A percentile compares a stretch with the other conserved stretches of the same genome.
phyloP scores from a whole-genome alignment of 2,888 invertebrate species.

The Bhutanitis thaidina region DNA sequence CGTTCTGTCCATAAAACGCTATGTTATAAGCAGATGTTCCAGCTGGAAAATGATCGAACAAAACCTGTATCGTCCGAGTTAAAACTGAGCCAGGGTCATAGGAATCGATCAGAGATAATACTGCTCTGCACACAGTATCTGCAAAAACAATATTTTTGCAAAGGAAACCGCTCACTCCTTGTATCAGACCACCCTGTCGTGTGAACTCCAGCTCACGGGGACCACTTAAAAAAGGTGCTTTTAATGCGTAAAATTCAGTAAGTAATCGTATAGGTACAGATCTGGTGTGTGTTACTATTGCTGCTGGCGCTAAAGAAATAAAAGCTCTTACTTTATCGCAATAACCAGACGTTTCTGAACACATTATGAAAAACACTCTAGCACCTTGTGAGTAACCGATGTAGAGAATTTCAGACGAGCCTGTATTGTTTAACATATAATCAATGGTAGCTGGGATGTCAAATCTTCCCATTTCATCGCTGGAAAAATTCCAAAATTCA shows the following conservation, averaged over 20 bases:
- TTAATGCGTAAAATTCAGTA: constrained; percentile 22
- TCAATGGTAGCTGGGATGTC: constrained; percentile 85
- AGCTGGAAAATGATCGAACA: constrained; percentile 34
- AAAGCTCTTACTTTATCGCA: constrained; percentile 81
- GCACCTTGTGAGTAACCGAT: constrained; percentile 90
- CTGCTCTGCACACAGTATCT: not conserved
- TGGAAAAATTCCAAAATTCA: constrained; percentile 71
- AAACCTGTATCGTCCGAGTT: constrained; percentile 21
- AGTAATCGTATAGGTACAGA: constrained; percentile 33
- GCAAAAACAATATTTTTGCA: constrained; percentile 3
- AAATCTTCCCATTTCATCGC: constrained; percentile 86
- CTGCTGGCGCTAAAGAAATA: constrained; percentile 83
- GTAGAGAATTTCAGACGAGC: constrained; percentile 43
- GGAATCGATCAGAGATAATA: constrained; percentile 10
- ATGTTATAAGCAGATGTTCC: constrained; percentile 41
- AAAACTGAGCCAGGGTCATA: constrained; percentile 29
- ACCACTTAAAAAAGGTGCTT: constrained; percentile 28
- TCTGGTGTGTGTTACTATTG: constrained; percentile 62
- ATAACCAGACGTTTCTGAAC: constrained; percentile 81
- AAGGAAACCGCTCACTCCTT: not conserved
- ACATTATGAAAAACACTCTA: constrained; percentile 83
- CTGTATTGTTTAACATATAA: constrained; percentile 45
- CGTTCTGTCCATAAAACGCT: constrained; percentile 36
- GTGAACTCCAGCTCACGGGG: not conserved
- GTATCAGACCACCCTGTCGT: not conserved